A percentile compares a stretch with the other conserved stretches of the same genome.
Conservation (phyloP, 2,113 vertebrate genomes). For the Lycaon pictus region DNA sequence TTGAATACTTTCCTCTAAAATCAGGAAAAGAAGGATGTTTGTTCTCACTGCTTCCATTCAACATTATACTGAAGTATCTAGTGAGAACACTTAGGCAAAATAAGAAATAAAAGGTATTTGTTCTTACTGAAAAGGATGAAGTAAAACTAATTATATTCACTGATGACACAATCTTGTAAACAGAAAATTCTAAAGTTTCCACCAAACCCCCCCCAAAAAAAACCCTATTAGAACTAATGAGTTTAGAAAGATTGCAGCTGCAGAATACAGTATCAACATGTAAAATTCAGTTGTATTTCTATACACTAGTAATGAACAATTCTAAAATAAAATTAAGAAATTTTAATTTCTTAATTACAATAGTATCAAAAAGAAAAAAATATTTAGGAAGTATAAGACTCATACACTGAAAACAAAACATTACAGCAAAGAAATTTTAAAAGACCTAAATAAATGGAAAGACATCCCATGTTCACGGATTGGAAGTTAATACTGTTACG, state of each 20-base stretch:
- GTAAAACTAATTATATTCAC: slow-evolving; percentile 26
- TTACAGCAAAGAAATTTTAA: not conserved
- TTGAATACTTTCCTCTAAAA: not conserved
- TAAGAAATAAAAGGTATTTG: slow-evolving; percentile 22
- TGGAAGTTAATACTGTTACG: not conserved
- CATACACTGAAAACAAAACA: not conserved
- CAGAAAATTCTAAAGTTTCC: slow-evolving; percentile 27
- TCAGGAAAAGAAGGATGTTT: not conserved
- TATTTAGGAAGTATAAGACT: not conserved
- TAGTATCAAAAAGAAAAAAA: slow-evolving; percentile 9
- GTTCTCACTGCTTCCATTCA: not conserved
- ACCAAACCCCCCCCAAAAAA: not conserved
- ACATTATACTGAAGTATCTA: not conserved
- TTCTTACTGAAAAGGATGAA: not conserved
- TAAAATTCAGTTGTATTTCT: slow-evolving; percentile 4
- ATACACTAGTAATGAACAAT: not conserved
- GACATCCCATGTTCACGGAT: not conserved
- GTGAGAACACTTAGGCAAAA: not conserved
- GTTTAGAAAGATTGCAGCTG: not conserved
- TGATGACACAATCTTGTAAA: not conserved
- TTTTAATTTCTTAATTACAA: not conserved
- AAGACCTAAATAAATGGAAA: not conserved
- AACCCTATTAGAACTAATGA: not conserved
- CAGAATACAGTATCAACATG: not conserved
- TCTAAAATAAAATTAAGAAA: slow-evolving; percentile 9